Evolutionary conservation across 2,888 invertebrate species (phyloP).

Genomic region (Chaitophorus viminalis): DNA sequence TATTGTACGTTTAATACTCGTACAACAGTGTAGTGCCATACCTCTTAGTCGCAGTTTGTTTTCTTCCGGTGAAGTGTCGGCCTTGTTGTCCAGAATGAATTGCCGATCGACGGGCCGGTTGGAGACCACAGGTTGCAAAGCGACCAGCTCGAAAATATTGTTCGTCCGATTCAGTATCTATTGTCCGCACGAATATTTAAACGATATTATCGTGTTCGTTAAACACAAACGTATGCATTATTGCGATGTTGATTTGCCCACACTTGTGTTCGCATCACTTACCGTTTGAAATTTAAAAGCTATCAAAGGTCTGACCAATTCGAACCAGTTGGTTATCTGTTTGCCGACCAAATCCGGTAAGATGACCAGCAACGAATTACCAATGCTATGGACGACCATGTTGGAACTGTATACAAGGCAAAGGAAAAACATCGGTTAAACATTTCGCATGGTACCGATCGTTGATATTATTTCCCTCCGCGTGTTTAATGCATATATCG

Average conservation of each 20-base stretch:
- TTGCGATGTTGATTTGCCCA: too few relatives aligned
- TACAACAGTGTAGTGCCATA: conserved; percentile 67
- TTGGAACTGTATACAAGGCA: conserved; percentile 74
- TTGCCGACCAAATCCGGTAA: conserved; percentile 88
- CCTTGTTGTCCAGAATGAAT: conserved; percentile 73
- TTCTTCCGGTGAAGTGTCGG: conserved; percentile 76
- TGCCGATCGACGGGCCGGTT: conserved; percentile 72
- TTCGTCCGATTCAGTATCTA: conserved; percentile 95
- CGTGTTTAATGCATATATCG: too few relatives aligned
- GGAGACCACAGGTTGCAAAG: conserved; percentile 84
- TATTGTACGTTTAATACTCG: too few relatives aligned
- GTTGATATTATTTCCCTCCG: conserved; percentile 10
- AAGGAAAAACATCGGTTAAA: conserved; percentile 8
- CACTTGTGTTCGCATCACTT: too few relatives aligned
- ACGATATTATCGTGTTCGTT: too few relatives aligned
- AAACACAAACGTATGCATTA: too few relatives aligned
- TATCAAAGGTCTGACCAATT: conserved; percentile 89
- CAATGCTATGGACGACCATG: conserved; percentile 88
- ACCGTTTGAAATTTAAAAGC: conserved; percentile 95
- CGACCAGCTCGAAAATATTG: conserved; percentile 94
- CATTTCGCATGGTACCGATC: not conserved
- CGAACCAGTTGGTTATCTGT: conserved; percentile 91
- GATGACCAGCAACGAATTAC: conserved; percentile 89
- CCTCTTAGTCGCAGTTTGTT: conserved; percentile 83
- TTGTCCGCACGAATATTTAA: not conserved